A percentile compares a stretch with the other conserved stretches of the same genome.
Evolutionary conservation across 2,113 vertebrate species (phyloP).

Genomic region (Saccopteryx leptura): DNA sequence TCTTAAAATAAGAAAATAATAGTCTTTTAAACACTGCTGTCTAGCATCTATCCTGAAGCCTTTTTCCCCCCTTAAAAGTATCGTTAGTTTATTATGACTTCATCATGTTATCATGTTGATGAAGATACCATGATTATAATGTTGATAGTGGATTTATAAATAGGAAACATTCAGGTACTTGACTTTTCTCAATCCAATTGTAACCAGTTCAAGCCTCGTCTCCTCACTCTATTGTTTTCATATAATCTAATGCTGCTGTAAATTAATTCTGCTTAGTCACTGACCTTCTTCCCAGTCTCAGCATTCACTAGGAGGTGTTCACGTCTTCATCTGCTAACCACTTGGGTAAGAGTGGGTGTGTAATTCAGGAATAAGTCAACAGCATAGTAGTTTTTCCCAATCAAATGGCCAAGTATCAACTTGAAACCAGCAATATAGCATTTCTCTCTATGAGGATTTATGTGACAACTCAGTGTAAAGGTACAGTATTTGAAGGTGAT

Average conservation of each 20-base stretch:
- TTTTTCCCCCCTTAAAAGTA: background rate
- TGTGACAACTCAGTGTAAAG: background rate
- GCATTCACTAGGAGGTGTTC: background rate
- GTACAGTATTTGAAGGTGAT: background rate
- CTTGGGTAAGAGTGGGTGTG: background rate
- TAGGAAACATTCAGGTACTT: background rate
- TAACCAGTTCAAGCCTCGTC: background rate
- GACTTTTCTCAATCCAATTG: background rate
- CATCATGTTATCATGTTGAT: background rate
- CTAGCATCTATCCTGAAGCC: background rate
- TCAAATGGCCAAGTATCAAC: background rate
- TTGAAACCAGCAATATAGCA: background rate
- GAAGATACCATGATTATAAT: background rate
- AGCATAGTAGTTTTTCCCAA: background rate
- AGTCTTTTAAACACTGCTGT: background rate
- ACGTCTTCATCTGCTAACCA: background rate
- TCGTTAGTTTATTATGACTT: background rate
- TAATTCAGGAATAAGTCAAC: background rate
- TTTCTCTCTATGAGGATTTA: background rate
- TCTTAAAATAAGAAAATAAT: slow-evolving; percentile 11
- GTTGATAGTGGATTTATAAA: background rate
- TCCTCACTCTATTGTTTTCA: background rate
- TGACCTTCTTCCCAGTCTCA: background rate
- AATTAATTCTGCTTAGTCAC: background rate
- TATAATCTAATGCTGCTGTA: fast-evolving